These are phyloP conservation scores for Hartigia nigra DNA, from an alignment of 2,888 invertebrate genomes.

Conservation along the genomic window DNA sequence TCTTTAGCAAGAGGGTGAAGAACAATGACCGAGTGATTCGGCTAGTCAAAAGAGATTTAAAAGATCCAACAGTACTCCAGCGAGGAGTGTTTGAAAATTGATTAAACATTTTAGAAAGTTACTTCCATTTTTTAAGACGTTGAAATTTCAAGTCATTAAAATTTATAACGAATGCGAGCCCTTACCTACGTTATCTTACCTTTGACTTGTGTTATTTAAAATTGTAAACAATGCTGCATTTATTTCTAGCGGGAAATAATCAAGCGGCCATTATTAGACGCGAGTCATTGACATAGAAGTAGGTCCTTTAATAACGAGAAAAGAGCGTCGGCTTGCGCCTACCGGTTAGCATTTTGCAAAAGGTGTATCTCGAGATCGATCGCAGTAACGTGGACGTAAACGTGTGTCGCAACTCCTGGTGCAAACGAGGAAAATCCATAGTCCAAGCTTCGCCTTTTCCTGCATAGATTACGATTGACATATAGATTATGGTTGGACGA, in stretches of 20 bases:
- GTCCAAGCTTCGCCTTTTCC: neutral
- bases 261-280: neutral
- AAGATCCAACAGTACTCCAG: neutral
- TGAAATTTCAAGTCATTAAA: neutral
- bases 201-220: neutral
- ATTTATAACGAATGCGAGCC: neutral
- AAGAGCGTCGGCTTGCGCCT: neutral
- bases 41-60: neutral
- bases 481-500: neutral
- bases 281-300: constrained; percentile 8
- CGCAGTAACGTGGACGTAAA: neutral
- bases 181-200: neutral
- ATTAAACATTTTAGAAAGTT: neutral
- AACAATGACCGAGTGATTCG: neutral
- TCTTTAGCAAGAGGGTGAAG: neutral
- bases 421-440: neutral
- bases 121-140: neutral
- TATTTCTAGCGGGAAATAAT: neutral
- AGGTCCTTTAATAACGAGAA: neutral
- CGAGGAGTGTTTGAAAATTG: neutral
- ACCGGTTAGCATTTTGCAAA: neutral
- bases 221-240: neutral
- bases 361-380: neutral
- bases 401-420: neutral
- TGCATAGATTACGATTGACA: neutral